Conservation (phyloP, 1,140 invertebrate species). For the Venturia canescens region DNA sequence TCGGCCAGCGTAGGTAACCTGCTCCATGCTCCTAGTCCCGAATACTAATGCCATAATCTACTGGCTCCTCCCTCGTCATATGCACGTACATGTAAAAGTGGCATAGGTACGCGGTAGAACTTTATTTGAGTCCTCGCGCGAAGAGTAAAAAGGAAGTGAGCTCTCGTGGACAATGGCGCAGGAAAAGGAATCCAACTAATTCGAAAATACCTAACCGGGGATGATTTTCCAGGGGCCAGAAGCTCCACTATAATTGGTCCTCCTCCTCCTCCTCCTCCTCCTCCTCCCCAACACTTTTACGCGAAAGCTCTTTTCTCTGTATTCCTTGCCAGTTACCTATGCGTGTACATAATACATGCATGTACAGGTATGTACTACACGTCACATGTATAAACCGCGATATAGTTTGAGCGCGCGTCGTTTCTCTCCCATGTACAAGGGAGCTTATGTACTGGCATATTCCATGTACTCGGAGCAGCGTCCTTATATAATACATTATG, state of each 20-base stretch:
- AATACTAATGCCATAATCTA: conserved; percentile 22
- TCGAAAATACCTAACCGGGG: conserved; percentile 59
- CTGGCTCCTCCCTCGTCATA: not conserved
- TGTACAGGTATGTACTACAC: not conserved
- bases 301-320: conserved; percentile 23
- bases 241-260: conserved; percentile 52
- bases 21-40: conserved; percentile 1
- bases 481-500: conserved; percentile 29
- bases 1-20: not conserved
- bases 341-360: not conserved
- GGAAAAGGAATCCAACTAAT: conserved; percentile 51
- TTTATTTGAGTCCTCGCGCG: not conserved
- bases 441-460: not conserved
- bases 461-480: conserved; percentile 25
- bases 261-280: too few relatives aligned
- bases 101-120: not conserved
- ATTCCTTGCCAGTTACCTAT: not conserved
- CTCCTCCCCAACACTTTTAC: too few relatives aligned
- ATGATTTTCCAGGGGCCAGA: conserved; percentile 56
- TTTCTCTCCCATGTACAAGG: not conserved
- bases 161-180: not conserved
- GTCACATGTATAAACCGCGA: not conserved
- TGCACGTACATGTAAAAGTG: not conserved
- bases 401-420: not conserved
- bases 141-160: not conserved